phyloP scores from a whole-genome alignment of 2,113 vertebrate genomes.

The Pedetes capensis region DNA sequence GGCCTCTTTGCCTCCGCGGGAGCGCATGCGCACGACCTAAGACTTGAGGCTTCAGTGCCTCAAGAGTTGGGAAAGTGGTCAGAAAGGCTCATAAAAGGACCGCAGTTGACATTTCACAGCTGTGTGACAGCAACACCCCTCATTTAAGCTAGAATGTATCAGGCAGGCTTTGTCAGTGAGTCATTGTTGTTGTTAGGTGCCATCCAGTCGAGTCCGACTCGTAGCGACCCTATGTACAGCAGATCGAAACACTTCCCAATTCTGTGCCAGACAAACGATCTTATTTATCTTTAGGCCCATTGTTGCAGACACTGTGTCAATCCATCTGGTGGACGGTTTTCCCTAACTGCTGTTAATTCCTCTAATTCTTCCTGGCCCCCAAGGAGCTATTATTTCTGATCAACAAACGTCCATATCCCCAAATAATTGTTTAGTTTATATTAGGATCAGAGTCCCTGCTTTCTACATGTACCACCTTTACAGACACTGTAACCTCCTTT shows the following conservation, averaged over 20 bases:
- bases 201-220: too few relatives aligned
- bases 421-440: not conserved
- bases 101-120: not conserved
- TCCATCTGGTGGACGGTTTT: too few relatives aligned
- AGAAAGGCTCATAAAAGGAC: not conserved
- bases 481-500: not conserved
- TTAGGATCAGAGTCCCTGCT: not conserved
- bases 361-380: not conserved
- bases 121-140: not conserved
- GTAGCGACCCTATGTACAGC: too few relatives aligned
- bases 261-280: too few relatives aligned
- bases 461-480: not conserved
- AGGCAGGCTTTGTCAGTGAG: not conserved
- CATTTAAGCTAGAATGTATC: not conserved
- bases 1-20: not conserved
- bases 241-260: too few relatives aligned
- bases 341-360: not conserved
- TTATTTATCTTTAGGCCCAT: too few relatives aligned
- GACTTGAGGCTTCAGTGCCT: fast-evolving
- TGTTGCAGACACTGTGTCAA: too few relatives aligned
- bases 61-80: not conserved
- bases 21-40: not conserved
- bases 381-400: not conserved
- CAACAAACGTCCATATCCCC: not conserved
- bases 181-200: too few relatives aligned